phyloP scores from a whole-genome alignment of 2,113 vertebrate genomes.

The Ctenomys sociabilis region DNA sequence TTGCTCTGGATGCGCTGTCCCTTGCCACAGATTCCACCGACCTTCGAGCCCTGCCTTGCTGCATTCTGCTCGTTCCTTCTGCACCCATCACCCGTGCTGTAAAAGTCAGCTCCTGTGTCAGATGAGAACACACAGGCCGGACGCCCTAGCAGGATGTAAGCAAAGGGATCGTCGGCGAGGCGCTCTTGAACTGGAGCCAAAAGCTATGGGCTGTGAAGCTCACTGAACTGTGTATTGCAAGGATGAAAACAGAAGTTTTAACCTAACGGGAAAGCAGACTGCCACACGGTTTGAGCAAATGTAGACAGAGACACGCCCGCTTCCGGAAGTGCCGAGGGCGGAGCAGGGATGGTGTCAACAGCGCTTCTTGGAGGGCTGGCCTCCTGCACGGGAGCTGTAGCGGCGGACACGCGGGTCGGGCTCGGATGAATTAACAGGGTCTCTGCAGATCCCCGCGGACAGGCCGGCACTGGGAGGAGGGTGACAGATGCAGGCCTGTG shows the following conservation, averaged over 20 bases:
- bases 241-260: constrained; percentile 47
- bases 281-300: constrained; percentile 11
- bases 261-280: constrained; percentile 20
- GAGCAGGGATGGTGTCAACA: background rate
- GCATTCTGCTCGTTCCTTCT: background rate
- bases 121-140: background rate
- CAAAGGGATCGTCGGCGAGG: constrained; percentile 9
- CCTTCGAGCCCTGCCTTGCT: background rate
- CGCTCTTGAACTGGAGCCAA: constrained; percentile 42
- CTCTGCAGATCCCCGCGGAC: background rate
- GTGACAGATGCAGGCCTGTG: too few relatives aligned
- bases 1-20: background rate
- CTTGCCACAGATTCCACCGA: background rate
- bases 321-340: background rate
- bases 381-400: too few relatives aligned
- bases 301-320: background rate
- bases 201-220: constrained; percentile 38
- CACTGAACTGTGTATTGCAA: constrained; percentile 13
- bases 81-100: background rate
- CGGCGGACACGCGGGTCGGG: background rate
- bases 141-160: background rate
- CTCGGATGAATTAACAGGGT: background rate
- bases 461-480: too few relatives aligned
- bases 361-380: background rate
- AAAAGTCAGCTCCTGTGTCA: constrained; percentile 32